Conservation (phyloP, 1,140 invertebrate species). For the Ptiloglossa arizonensis region DNA sequence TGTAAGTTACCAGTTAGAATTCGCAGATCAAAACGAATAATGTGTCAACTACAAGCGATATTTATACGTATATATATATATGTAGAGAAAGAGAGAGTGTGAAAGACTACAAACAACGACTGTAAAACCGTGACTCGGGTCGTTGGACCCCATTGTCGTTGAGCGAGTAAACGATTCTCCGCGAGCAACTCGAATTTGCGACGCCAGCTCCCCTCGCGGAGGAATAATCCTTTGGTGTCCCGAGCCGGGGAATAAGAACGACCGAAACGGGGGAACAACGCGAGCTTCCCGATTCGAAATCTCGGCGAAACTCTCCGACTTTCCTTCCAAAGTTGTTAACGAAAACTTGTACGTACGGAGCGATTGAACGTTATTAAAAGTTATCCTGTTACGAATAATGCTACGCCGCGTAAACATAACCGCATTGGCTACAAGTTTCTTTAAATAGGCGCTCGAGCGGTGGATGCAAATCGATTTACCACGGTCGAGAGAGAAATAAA, state of each 20-base stretch:
- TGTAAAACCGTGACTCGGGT: neutral
- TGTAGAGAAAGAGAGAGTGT: no score
- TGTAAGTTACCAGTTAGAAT: conserved; percentile 45
- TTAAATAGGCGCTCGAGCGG: no score
- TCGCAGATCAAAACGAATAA: conserved; percentile 48
- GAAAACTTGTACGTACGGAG: no score
- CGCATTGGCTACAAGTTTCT: no score
- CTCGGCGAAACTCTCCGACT: no score
- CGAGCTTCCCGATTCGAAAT: neutral
- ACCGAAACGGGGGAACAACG: neutral
- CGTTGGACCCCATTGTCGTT: conserved; percentile 7
- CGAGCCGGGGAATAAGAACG: neutral
- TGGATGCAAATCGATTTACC: no score
- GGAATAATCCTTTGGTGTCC: conserved; percentile 8
- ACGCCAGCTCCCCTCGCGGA: conserved; percentile 34
- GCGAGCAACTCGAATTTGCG: conserved; percentile 42
- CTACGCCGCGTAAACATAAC: no score
- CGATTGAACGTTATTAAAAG: no score
- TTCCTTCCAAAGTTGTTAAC: no score
- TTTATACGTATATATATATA: conserved; percentile 13
- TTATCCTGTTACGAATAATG: no score
- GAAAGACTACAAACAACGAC: conserved; percentile 32
- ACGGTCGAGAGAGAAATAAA: no score
- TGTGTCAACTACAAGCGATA: conserved; percentile 61
- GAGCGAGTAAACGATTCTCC: conserved; percentile 17